phyloP scores from a whole-genome alignment of 2,888 invertebrate genomes.

The Euzophera pinguis region DNA sequence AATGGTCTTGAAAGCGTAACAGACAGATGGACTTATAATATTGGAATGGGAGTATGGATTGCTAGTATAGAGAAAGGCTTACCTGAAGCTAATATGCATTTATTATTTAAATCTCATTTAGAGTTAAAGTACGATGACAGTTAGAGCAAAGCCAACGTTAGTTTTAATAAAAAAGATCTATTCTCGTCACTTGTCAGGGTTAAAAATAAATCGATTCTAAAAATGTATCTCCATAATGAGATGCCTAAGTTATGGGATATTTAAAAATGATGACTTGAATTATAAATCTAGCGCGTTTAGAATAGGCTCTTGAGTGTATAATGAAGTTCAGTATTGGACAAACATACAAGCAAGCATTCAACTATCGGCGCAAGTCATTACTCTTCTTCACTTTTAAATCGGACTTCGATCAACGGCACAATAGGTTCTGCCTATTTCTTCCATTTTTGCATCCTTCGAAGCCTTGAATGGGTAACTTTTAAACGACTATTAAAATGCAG shows the following conservation, averaged over 20 bases:
- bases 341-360: conserved; percentile 4
- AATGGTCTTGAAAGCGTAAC: no score
- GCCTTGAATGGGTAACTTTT: conserved; percentile 5
- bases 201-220: no score
- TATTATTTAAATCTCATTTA: no score
- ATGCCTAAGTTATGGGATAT: neutral
- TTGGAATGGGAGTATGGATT: no score
- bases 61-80: no score
- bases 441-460: neutral
- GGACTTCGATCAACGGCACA: neutral
- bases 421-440: neutral
- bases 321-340: neutral
- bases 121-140: no score
- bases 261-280: neutral
- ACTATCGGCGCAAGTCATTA: neutral
- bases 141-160: no score
- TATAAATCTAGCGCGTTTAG: neutral
- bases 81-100: no score
- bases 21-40: no score
- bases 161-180: no score
- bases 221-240: no score
- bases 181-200: no score
- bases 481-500: neutral
- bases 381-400: conserved; percentile 3
- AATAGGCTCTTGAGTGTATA: neutral